phyloP scores from a whole-genome alignment of 1,140 invertebrate genomes.

The Thaumatotibia leucotreta region DNA sequence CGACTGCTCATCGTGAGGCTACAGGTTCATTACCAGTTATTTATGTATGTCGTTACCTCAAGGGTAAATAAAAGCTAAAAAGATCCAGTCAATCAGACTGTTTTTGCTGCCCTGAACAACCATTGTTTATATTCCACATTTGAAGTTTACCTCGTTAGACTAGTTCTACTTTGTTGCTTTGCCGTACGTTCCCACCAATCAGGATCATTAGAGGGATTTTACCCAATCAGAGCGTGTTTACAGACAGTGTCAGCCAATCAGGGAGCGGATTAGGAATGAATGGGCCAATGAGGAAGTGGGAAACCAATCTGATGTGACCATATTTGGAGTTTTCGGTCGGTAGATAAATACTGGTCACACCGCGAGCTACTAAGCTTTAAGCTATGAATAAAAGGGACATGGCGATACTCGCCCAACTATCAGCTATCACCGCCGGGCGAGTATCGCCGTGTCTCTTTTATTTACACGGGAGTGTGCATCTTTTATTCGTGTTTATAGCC shows the following conservation, averaged over 20 bases:
- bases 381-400: not conserved
- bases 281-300: not conserved
- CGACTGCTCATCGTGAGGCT: too few species aligned
- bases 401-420: too few species aligned
- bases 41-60: not conserved
- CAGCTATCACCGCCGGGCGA: too few species aligned
- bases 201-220: not conserved
- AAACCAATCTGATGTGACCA: not conserved
- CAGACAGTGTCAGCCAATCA: not conserved
- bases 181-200: not conserved
- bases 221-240: not conserved
- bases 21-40: not conserved
- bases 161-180: slow-evolving; percentile 1
- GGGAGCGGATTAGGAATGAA: not conserved
- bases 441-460: too few species aligned
- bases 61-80: not conserved
- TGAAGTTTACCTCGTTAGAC: slow-evolving; percentile 1
- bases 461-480: too few species aligned
- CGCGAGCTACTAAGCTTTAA: not conserved
- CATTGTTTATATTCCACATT: slow-evolving; percentile 4
- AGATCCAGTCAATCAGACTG: not conserved
- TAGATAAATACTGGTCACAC: not conserved
- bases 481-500: too few species aligned
- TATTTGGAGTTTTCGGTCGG: not conserved
- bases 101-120: not conserved